A percentile compares a stretch with the other conserved stretches of the same genome.
Evolutionary conservation across 2,888 invertebrate genomes (phyloP).

Genomic region (Pogonocherus hispidulus): DNA sequence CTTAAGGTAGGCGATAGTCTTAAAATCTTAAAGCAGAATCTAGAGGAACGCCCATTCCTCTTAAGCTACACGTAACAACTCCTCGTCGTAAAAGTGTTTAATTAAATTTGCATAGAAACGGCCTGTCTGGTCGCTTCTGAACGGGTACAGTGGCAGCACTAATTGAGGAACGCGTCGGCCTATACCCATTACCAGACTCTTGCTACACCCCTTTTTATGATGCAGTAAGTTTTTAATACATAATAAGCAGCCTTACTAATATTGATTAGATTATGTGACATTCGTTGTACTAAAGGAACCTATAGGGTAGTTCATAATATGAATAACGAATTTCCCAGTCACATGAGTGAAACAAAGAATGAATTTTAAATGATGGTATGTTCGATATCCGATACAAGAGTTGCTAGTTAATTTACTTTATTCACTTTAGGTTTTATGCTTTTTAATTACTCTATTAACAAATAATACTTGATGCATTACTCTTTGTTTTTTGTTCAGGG

Average conservation of each 20-base stretch:
- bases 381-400: too few species aligned
- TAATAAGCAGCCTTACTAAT: neutral
- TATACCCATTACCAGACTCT: conserved; percentile 15
- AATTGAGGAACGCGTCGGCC: conserved; percentile 37
- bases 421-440: too few species aligned
- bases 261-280: neutral
- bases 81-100: conserved; percentile 33
- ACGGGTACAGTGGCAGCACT: conserved; percentile 29
- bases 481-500: too few species aligned
- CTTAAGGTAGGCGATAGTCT: neutral
- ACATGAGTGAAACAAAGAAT: too few species aligned
- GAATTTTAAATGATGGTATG: too few species aligned
- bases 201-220: conserved; percentile 17
- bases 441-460: too few species aligned
- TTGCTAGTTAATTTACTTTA: too few species aligned
- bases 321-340: too few species aligned
- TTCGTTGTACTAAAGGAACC: too few species aligned
- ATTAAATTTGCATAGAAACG: conserved; percentile 43
- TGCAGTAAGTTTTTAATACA: neutral
- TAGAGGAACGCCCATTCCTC: conserved; percentile 16
- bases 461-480: too few species aligned
- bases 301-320: too few species aligned
- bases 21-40: neutral
- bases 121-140: conserved; percentile 12
- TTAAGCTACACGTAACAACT: conserved; percentile 7